Percentiles rank a stretch among this genome's conserved stretches.
phyloP scores from a whole-genome alignment of 2,113 vertebrate genomes.

The Cinclus cinclus region DNA sequence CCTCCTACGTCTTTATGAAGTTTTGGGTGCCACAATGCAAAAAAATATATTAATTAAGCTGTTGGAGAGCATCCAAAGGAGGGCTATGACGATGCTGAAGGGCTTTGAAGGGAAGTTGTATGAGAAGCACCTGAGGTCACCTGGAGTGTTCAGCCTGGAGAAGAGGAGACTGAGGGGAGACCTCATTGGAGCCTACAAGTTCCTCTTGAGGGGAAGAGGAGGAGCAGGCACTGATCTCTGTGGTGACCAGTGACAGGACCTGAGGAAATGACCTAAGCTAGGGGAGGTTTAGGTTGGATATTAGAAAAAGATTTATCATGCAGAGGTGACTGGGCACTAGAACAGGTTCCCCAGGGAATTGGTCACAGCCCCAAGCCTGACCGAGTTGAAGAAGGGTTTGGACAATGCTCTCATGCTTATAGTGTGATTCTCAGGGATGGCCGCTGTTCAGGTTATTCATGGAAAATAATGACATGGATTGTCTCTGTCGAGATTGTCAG shows the following conservation, averaged over 20 bases:
- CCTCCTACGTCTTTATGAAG: background rate
- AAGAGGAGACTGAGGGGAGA: background rate
- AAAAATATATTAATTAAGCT: background rate
- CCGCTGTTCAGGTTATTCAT: rapidly evolving
- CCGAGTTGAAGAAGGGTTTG: background rate
- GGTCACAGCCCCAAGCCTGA: background rate
- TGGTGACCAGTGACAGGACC: background rate
- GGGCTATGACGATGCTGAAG: background rate
- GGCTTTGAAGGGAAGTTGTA: background rate
- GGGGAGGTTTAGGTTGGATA: background rate
- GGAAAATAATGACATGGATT: background rate
- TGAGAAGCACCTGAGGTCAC: background rate
- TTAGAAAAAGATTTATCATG: background rate
- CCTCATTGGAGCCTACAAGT: no score
- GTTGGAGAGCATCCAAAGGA: background rate
- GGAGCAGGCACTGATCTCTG: background rate
- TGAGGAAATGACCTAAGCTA: background rate
- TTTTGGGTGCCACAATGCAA: background rate
- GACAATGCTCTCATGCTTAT: no score
- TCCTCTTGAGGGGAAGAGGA: background rate
- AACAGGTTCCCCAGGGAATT: background rate
- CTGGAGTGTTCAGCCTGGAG: background rate
- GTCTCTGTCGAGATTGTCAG: background rate
- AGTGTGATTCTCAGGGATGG: background rate
- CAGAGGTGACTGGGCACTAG: background rate